Evolutionary conservation across 2,113 vertebrate species (phyloP).

Genomic region (Melanostigma gelatinosum): DNA sequence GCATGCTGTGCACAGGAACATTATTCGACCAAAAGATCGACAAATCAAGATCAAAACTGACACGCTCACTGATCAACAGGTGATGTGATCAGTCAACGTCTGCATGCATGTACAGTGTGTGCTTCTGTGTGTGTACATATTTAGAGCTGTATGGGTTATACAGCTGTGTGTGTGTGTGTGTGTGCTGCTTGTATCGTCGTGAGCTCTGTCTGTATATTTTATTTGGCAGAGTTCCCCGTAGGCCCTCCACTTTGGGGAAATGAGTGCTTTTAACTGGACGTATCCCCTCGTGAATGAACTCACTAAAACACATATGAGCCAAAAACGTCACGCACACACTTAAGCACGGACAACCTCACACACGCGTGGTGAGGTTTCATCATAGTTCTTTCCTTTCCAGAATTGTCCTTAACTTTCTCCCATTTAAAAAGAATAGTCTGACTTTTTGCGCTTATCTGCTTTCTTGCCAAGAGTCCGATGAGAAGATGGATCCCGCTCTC

Average conservation of each 20-base stretch:
- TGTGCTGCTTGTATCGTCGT: constrained; percentile 2
- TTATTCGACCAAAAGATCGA: constrained; percentile 39
- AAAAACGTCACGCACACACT: neutral
- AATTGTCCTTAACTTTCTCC: no score
- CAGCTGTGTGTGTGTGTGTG: constrained; percentile 6
- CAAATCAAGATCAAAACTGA: constrained; percentile 52
- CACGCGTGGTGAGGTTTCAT: constrained; percentile 5
- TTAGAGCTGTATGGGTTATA: constrained; percentile 7
- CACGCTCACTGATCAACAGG: constrained; percentile 19
- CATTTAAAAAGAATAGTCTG: neutral
- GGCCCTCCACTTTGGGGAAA: constrained; percentile 46
- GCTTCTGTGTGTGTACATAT: neutral
- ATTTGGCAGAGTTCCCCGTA: constrained; percentile 39
- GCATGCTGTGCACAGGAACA: constrained; percentile 16
- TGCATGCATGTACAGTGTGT: neutral
- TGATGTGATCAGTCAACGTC: neutral
- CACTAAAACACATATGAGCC: constrained; percentile 19
- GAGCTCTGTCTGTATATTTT: constrained; percentile 34
- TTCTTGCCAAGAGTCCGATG: no score
- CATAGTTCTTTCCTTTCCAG: neutral
- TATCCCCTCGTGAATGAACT: constrained; percentile 36
- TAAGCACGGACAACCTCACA: no score
- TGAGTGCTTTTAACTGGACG: constrained; percentile 31
- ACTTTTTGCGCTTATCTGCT: neutral
- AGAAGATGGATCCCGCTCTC: no score